Evolutionary conservation across 2,113 vertebrate species (phyloP).

Genomic region (Bos indicus): DNA sequence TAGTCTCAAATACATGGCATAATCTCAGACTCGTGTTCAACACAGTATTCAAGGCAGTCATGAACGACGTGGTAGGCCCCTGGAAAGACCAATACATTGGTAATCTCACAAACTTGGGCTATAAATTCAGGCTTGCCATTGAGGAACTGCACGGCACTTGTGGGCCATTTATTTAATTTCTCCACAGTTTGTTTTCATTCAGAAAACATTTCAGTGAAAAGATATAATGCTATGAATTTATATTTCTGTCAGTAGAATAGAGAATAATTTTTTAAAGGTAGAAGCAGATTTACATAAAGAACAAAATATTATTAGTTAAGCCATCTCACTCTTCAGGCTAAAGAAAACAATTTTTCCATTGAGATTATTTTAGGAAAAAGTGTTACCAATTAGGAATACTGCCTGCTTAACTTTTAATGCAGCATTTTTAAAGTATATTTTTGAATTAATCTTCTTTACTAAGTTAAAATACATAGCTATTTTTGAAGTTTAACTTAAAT

Average conservation of each 20-base stretch:
- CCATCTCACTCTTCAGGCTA: constrained; percentile 11
- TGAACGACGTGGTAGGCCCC: background rate
- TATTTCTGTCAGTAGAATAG: background rate
- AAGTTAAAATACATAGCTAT: constrained; percentile 53
- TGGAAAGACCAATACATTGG: background rate
- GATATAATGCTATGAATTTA: background rate
- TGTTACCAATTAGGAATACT: constrained; percentile 37
- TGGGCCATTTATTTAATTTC: background rate
- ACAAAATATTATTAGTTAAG: background rate
- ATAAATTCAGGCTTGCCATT: background rate
- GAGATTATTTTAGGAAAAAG: constrained; percentile 44
- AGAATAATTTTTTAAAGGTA: background rate
- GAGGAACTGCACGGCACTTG: background rate
- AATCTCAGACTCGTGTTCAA: background rate
- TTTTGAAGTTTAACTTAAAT: constrained; percentile 52
- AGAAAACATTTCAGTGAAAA: constrained; percentile 27
- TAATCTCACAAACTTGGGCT: background rate
- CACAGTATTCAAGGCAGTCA: background rate
- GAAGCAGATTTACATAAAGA: constrained; percentile 8
- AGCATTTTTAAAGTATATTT: constrained; percentile 44
- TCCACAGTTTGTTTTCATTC: background rate
- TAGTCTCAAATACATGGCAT: background rate
- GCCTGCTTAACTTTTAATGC: constrained; percentile 36
- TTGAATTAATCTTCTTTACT: constrained; percentile 52
- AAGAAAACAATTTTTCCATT: constrained; percentile 30